Evolutionary conservation across 1,140 invertebrate genomes (phyloP), one percentile per base, ranked within the genome.

Genomic region (Asbolus verrucosus): DNA sequence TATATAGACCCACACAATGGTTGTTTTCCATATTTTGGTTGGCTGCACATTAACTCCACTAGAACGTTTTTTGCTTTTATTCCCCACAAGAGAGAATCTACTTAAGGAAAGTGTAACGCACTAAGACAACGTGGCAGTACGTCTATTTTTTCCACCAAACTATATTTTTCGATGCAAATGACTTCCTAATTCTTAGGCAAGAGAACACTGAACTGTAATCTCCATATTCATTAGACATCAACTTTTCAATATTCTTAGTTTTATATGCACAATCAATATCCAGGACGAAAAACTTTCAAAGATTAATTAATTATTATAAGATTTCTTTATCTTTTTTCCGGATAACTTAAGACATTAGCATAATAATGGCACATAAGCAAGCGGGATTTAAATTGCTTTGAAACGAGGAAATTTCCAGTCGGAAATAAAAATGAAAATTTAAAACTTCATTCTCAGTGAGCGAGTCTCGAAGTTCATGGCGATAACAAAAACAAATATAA

Each of bases 141-240:
- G n/a, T n/a, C n/a, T n/a, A n/a, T n/a, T n/a, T n/a, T n/a, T n/a
- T n/a, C n/a, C n/a, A n/a, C n/a, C n/a, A n/a, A n/a, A n/a, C n/a
- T n/a, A 54, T 13, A 54, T 54, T 54, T 54, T 54, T 27, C 21
- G 18, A 54, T 54, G 46, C 46, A 54, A 54, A 54, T 54, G n/a
- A 54, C 46, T 24, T 54, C 27, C 46, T n/a, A 54, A 30, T 54
- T 54, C 27, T 54, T 27, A 54, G 21, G 21, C 21, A n/a, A 11
- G 18, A 54, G 46, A 54, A 54, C 46, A 54, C 46, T 54, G 46
- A 54, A 54, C 46, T 54, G 46, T 54, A 54, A 54, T 54, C 46
- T 54, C 46, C 46, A 54, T 54, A 54, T 54, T 54, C 46, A 54
- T 54, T 54, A 54, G 46, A n/a, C 46, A 27, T 54, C 46, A 54